Percentiles rank a stretch among this genome's conserved stretches.
Evolutionary conservation across 2,113 vertebrate species (phyloP).

Genomic region (Microcebus murinus): DNA sequence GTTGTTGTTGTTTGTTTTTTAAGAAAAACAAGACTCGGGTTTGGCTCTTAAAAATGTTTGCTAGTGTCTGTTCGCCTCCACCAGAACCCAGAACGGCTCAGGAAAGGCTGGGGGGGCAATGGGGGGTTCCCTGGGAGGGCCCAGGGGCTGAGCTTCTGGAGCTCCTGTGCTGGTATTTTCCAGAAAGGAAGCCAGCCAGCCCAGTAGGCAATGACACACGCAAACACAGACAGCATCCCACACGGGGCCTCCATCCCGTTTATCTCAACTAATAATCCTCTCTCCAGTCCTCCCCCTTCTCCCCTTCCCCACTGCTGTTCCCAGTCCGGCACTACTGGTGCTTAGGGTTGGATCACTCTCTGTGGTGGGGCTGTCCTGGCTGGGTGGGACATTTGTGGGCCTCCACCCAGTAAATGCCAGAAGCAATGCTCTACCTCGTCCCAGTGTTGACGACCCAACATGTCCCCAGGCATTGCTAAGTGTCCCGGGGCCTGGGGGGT

Average conservation of each 20-base stretch:
- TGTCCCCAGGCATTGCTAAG: background rate
- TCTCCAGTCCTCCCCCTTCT: background rate
- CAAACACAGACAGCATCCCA: no score
- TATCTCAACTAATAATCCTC: background rate
- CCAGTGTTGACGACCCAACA: background rate
- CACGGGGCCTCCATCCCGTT: rapidly evolving
- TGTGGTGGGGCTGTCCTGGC: background rate
- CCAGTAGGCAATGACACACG: rapidly evolving
- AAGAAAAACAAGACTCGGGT: background rate
- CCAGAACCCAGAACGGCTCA: no score
- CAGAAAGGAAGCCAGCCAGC: background rate
- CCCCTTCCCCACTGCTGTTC: rapidly evolving
- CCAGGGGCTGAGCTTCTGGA: no score
- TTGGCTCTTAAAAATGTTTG: background rate
- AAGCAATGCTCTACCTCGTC: rapidly evolving
- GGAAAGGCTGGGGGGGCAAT: no score
- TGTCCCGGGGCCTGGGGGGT: rapidly evolving
- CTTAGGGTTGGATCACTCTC: background rate
- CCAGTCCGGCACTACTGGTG: background rate
- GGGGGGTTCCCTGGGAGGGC: rapidly evolving
- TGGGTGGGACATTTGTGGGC: no score
- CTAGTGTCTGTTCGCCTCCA: background rate
- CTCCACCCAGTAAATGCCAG: rapidly evolving
- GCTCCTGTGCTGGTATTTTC: rapidly evolving
- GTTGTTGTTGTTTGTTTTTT: background rate